Percentiles rank a stretch among this genome's conserved stretches.
These are phyloP conservation scores for Meloidogyne chitwoodi DNA, from an alignment of 1,140 invertebrate genomes.

Conservation along the genomic window DNA sequence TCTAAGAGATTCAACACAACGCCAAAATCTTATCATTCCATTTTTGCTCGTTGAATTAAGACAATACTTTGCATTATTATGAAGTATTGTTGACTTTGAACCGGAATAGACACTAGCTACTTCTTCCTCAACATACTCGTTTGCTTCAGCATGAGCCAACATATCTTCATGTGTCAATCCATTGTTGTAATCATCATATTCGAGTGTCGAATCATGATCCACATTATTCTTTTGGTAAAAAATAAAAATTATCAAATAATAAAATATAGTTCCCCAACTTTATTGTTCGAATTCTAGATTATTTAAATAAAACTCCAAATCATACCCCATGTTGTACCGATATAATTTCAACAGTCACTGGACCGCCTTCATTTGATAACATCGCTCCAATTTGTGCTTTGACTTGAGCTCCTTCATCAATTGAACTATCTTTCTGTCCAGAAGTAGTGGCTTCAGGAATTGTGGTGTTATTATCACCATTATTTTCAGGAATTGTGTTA, in stretches of 20 bases:
- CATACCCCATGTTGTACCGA: not conserved
- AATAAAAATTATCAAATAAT: no score
- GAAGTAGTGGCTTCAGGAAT: not conserved
- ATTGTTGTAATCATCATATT: no score
- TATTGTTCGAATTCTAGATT: no score
- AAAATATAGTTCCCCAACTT: no score
- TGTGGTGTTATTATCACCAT: not conserved
- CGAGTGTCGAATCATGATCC: not conserved
- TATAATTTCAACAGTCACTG: not conserved
- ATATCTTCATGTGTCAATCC: not conserved
- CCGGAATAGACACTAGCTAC: no score
- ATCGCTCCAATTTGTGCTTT: not conserved
- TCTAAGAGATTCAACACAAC: not conserved
- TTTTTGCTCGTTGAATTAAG: not conserved
- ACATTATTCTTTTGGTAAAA: not conserved
- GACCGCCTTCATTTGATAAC: not conserved
- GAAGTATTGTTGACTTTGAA: not conserved
- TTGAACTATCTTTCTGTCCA: not conserved
- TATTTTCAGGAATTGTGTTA: no score
- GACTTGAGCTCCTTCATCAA: not conserved
- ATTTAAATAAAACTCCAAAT: not conserved
- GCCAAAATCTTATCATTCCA: constrained; percentile 6
- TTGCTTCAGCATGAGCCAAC: not conserved
- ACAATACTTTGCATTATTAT: not conserved
- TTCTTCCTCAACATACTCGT: not conserved